Evolutionary conservation across 1,140 invertebrate species (phyloP), one percentile per base, ranked within the genome.

Genomic region (Scaptodrosophila lebanonensis): DNA sequence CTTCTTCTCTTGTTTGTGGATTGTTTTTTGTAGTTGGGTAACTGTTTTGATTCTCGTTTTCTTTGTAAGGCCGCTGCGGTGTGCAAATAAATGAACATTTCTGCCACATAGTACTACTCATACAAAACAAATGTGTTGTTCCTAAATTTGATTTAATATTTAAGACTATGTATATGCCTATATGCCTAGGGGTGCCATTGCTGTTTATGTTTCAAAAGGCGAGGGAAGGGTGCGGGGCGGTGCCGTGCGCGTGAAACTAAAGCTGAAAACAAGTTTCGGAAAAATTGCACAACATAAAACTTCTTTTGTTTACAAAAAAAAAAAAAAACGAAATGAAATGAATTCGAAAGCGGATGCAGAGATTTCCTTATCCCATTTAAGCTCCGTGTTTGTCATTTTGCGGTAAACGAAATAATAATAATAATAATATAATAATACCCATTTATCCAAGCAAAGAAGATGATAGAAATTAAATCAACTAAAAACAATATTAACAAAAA

Each of bases 11-110:
- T 44, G 45, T 12, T 33, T 40, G 36, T 47, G 17, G 44, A 30
- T 7, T 59, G 52, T 72, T 65, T 61, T 51, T 52, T 67, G 43
- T 65, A 60, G 12, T 13, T 44, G 20, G 17, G 43, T 57, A 61
- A 61, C 66, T 56, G 35, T 63, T 35, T 22, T 17, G 13, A 12
- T 20, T 43, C 4, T 8, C 3, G 15, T 51, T 32, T 18, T 32
- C 56, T 66, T 51, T 58, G 58, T 82, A 82, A 82, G 75, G 75
- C 75, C 75, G 75, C 75, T 73, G 60, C 54, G 75, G 73, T 79
- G 75, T 65, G 73, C 60, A 65, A 75, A 50, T 64, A 35, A 47
- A 66, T 52, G 15, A 16, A 12, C 35, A n/a, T n/a, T n/a, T n/a
- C n/a, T n/a, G n/a, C n/a, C n/a, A n/a, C n/a, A n/a, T n/a, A n/a